These are phyloP conservation scores for Thinocorus orbignyianus DNA, from an alignment of 2,113 vertebrate genomes.

Conservation along the genomic window DNA sequence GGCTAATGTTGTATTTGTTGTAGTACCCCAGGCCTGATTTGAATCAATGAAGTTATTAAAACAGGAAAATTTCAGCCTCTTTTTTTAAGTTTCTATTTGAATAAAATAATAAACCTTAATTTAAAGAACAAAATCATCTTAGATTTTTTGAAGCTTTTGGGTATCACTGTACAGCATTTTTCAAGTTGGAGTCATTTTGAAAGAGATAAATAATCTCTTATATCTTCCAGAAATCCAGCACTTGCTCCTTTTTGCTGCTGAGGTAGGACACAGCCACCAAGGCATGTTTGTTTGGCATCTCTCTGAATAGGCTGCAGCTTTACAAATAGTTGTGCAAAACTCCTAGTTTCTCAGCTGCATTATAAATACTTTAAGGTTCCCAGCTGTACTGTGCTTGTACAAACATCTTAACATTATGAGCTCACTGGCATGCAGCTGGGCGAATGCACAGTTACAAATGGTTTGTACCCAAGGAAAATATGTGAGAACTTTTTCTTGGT, in stretches of 20 bases:
- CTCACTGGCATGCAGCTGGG: conserved; percentile 16
- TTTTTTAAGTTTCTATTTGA: background rate
- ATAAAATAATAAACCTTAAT: background rate
- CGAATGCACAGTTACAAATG: background rate
- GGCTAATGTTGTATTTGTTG: background rate
- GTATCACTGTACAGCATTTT: background rate
- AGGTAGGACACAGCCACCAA: background rate
- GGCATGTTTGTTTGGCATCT: background rate
- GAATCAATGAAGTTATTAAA: background rate
- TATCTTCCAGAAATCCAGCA: background rate
- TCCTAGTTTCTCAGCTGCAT: background rate
- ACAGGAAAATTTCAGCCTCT: background rate
- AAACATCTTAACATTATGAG: conserved; percentile 35
- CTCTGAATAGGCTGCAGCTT: background rate
- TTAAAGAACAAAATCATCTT: background rate
- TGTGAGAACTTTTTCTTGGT: background rate
- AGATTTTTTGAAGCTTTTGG: background rate
- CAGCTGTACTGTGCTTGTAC: conserved; percentile 19
- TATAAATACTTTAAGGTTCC: conserved; percentile 23
- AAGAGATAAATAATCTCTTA: background rate
- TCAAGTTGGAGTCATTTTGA: background rate
- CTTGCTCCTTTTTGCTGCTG: background rate
- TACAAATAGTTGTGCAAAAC: conserved; percentile 11
- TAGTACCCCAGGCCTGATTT: background rate
- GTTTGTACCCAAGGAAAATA: conserved; percentile 1